Conservation (phyloP, 2,888 invertebrate species). For the Drosophila parthenogenetica region DNA sequence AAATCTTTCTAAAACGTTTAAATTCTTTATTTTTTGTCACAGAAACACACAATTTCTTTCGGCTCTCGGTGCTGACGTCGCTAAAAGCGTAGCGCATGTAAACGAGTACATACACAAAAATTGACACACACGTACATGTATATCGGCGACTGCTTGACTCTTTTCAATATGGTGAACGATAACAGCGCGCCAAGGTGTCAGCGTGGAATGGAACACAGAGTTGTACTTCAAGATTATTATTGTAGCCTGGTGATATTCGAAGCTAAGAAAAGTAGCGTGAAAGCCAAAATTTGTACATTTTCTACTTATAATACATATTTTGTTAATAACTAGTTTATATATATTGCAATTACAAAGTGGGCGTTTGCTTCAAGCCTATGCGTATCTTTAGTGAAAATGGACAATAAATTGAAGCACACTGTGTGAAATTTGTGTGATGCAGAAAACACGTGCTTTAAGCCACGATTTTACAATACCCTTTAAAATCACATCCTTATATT, state of each 20-base stretch:
- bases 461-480: background rate
- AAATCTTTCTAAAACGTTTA: background rate
- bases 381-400: background rate
- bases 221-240: constrained; percentile 33
- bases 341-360: background rate
- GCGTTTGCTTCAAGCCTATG: background rate
- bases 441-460: background rate
- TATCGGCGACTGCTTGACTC: constrained; percentile 42
- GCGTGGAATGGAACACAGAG: constrained; percentile 68
- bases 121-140: constrained; percentile 19
- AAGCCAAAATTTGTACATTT: background rate
- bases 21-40: constrained; percentile 26
- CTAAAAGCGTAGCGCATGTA: constrained; percentile 38
- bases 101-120: constrained; percentile 33
- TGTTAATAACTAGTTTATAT: background rate
- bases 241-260: constrained; percentile 44
- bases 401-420: background rate
- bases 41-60: constrained; percentile 31
- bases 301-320: no score
- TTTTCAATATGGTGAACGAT: constrained; percentile 64
- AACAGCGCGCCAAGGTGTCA: constrained; percentile 38
- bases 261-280: background rate
- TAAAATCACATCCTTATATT: background rate
- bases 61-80: constrained; percentile 37
- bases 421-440: background rate